These are phyloP conservation scores for Proterorhinus semilunaris DNA, from an alignment of 2,113 vertebrate genomes.

Conservation along the genomic window DNA sequence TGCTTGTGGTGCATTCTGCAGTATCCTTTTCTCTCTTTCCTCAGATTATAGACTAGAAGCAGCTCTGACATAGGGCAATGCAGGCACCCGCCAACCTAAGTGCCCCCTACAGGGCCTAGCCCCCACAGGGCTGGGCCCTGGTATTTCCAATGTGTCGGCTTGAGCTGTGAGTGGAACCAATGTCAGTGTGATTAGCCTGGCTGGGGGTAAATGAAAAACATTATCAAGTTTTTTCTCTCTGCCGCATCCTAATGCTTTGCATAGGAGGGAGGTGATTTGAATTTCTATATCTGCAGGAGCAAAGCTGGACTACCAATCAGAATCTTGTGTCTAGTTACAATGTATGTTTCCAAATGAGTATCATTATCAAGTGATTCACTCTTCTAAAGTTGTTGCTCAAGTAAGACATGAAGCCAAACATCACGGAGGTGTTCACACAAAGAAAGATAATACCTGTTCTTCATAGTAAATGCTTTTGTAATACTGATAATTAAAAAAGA, in stretches of 20 bases:
- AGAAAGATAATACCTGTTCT: too few species aligned
- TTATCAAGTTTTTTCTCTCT: slow-evolving; percentile 71
- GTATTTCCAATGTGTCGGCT: slow-evolving; percentile 61
- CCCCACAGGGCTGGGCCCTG: slow-evolving; percentile 38
- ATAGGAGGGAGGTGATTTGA: slow-evolving; percentile 60
- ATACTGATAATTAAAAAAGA: too few species aligned
- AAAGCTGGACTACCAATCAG: slow-evolving; percentile 48
- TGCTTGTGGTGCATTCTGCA: slow-evolving; percentile 24
- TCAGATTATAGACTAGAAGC: slow-evolving; percentile 26
- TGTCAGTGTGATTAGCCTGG: slow-evolving; percentile 70
- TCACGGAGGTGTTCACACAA: too few species aligned
- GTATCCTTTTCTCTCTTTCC: slow-evolving; percentile 8
- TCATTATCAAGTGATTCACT: slow-evolving; percentile 51
- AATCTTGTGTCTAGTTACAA: slow-evolving; percentile 59
- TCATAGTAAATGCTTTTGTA: too few species aligned
- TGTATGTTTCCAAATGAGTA: slow-evolving; percentile 51
- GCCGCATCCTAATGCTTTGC: slow-evolving; percentile 61
- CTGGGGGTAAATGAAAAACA: slow-evolving; percentile 78
- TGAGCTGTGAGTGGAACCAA: slow-evolving; percentile 66
- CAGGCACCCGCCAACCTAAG: slow-evolving; percentile 30
- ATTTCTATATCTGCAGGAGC: slow-evolving; percentile 47
- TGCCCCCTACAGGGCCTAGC: slow-evolving; percentile 40
- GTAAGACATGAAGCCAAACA: neutral
- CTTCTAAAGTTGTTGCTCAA: slow-evolving; percentile 30
- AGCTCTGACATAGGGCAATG: slow-evolving; percentile 16